phyloP scores from a whole-genome alignment of 2,113 vertebrate genomes.

The Typhlomys cinereus region DNA sequence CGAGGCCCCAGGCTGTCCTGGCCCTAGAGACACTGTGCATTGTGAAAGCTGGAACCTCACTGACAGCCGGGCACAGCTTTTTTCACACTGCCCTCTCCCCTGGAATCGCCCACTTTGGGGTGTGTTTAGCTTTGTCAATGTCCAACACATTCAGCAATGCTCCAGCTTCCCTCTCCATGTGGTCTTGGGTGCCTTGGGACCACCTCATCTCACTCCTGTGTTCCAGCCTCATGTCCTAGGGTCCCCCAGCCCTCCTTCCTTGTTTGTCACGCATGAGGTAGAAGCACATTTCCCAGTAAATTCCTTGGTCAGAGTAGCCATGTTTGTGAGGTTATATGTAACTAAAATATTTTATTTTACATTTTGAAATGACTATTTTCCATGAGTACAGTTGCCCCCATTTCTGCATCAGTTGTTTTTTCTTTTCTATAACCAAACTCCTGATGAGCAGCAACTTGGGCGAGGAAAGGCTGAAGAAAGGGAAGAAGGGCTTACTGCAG shows the following conservation, averaged over 20 bases:
- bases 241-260: not conserved
- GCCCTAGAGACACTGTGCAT: not conserved
- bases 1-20: not conserved
- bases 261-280: fast-evolving
- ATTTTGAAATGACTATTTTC: not conserved
- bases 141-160: not conserved
- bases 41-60: too few species aligned
- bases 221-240: not conserved
- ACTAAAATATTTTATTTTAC: not conserved
- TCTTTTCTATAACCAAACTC: not conserved
- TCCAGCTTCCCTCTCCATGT: not conserved
- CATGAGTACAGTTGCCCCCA: not conserved
- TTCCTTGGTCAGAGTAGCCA: not conserved
- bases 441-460: not conserved
- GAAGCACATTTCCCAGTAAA: not conserved
- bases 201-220: not conserved
- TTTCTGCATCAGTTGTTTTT: not conserved
- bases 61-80: too few species aligned
- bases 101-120: not conserved
- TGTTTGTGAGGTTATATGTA: not conserved
- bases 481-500: not conserved
- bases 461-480: too few species aligned
- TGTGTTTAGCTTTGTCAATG: not conserved
- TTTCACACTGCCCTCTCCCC: not conserved
- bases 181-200: not conserved